phyloP scores from a whole-genome alignment of 1,140 invertebrate genomes.

The Meloidogyne floridensis region DNA sequence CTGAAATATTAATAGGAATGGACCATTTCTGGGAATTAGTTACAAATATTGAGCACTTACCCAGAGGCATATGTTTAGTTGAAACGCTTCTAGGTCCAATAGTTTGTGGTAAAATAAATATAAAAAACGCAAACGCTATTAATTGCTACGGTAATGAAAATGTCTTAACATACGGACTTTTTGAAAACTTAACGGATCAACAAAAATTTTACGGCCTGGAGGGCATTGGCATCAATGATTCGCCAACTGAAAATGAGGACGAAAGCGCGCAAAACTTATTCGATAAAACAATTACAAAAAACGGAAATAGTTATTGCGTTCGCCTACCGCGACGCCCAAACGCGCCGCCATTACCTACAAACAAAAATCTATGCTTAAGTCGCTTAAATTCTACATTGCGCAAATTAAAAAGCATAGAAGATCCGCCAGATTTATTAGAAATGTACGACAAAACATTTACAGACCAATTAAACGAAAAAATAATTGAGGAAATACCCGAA shows the following conservation, averaged over 20 bases:
- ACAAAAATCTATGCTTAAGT: not conserved
- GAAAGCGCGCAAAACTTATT: slow-evolving; percentile 3
- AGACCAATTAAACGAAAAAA: not conserved
- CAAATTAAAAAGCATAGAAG: not conserved
- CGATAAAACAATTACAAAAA: slow-evolving; percentile 7
- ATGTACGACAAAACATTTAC: not conserved
- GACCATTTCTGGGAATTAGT: slow-evolving; percentile 15
- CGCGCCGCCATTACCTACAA: not conserved
- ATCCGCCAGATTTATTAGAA: not conserved
- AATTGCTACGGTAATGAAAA: too few species aligned
- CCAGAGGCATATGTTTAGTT: not conserved
- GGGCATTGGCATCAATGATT: slow-evolving; percentile 1
- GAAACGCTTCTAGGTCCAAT: not conserved
- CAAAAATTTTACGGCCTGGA: slow-evolving; percentile 14
- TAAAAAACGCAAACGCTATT: too few species aligned
- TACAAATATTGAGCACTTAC: not conserved
- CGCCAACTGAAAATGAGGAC: slow-evolving; percentile 14
- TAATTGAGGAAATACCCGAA: not conserved
- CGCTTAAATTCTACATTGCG: slow-evolving; percentile 2
- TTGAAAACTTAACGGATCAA: too few species aligned
- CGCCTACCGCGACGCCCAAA: not conserved
- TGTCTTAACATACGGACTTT: too few species aligned
- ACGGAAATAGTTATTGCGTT: not conserved
- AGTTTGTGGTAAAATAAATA: not conserved
- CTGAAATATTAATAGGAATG: not conserved